A percentile compares a stretch with the other conserved stretches of the same genome.
phyloP scores from a whole-genome alignment of 2,797 vertebrate genomes.

The Enteromius paludinosus region DNA sequence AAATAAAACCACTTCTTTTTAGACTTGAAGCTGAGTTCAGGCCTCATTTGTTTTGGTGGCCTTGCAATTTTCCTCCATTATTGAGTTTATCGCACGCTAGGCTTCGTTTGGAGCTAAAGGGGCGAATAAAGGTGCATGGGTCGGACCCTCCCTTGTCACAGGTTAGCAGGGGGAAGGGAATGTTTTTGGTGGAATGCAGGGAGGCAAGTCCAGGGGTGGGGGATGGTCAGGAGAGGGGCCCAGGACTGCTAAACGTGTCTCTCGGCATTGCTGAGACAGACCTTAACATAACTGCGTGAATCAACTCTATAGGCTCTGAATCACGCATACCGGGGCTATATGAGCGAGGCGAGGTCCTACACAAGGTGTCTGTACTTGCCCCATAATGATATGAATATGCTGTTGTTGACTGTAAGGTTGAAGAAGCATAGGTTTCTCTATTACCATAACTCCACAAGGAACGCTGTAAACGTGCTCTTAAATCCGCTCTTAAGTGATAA shows the following conservation, averaged over 20 bases:
- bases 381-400: background rate
- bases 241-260: slow-evolving; percentile 50
- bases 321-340: slow-evolving; percentile 14
- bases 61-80: background rate
- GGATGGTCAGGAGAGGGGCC: slow-evolving; percentile 53
- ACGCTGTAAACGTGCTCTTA: background rate
- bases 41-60: background rate
- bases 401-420: background rate
- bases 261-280: slow-evolving; percentile 50
- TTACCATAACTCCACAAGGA: background rate
- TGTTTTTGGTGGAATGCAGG: slow-evolving; percentile 84
- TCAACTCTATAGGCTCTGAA: slow-evolving; percentile 38
- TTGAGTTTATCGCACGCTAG: background rate
- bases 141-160: slow-evolving; percentile 76
- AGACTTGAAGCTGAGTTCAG: slow-evolving; percentile 8
- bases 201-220: slow-evolving; percentile 78
- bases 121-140: slow-evolving; percentile 48
- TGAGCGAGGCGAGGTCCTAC: slow-evolving; percentile 23
- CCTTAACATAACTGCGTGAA: slow-evolving; percentile 36
- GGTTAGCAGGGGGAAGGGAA: slow-evolving; percentile 63
- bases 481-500: background rate
- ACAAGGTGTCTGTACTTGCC: slow-evolving; percentile 49
- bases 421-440: slow-evolving; percentile 2
- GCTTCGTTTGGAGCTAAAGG: slow-evolving; percentile 27
- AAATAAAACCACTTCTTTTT: slow-evolving; percentile 10